phyloP scores from a whole-genome alignment of 2,888 invertebrate genomes.

The Hypena proboscidalis region DNA sequence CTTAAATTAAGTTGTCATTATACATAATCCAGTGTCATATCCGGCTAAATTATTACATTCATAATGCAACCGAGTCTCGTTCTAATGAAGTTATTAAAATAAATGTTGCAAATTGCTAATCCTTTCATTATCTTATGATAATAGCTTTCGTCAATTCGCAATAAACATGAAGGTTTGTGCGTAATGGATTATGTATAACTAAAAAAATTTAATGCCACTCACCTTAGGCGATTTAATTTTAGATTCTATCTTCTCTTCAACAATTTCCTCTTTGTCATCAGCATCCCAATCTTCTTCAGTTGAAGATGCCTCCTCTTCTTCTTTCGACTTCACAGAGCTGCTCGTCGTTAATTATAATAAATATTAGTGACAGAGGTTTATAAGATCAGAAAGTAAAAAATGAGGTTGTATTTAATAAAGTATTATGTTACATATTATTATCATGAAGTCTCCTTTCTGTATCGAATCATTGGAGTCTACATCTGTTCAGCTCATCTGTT shows the following conservation, averaged over 20 bases:
- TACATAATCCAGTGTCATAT: too few species aligned
- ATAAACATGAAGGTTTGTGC: too few species aligned
- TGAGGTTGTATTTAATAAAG: conserved; percentile 1
- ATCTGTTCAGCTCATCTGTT: conserved; percentile 1
- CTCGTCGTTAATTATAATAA: conserved; percentile 27
- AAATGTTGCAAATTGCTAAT: too few species aligned
- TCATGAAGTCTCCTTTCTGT: conserved; percentile 4
- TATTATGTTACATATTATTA: background rate
- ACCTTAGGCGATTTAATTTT: conserved; percentile 77
- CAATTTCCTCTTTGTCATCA: conserved; percentile 74
- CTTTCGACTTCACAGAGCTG: conserved; percentile 78
- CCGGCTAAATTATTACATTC: too few species aligned
- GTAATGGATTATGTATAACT: background rate
- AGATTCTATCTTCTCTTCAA: conserved; percentile 73
- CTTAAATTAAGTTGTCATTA: too few species aligned
- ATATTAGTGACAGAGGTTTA: conserved; percentile 10
- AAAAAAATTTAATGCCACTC: conserved; percentile 12
- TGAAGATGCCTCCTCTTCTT: conserved; percentile 78
- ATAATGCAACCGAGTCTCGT: too few species aligned
- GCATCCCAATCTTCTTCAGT: conserved; percentile 82
- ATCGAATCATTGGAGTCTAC: conserved; percentile 23
- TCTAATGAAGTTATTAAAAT: too few species aligned
- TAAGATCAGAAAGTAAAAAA: conserved; percentile 5
- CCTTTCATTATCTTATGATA: too few species aligned
- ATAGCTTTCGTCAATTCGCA: too few species aligned